Evolutionary conservation across 2,113 vertebrate species (phyloP).

Genomic region (Gobio gobio): DNA sequence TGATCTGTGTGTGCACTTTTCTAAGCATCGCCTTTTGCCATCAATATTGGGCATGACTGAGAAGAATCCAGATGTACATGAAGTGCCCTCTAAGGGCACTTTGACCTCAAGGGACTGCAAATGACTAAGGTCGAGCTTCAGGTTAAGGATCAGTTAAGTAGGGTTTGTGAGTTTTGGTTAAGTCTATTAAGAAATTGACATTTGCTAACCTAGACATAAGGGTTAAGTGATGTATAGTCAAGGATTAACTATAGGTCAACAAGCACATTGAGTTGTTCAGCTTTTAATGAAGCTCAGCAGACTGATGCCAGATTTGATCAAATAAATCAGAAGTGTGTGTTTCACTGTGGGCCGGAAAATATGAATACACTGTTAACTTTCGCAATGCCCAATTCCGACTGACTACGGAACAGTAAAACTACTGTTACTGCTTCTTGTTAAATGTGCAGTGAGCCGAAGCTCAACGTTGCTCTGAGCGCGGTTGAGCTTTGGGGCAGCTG

Average conservation of each 20-base stretch:
- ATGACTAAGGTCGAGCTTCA: not conserved
- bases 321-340: not conserved
- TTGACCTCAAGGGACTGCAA: not conserved
- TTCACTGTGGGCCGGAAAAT: not conserved
- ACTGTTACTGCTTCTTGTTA: not conserved
- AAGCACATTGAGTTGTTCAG: not conserved
- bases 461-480: not conserved
- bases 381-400: slow-evolving; percentile 6
- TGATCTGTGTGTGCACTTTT: not conserved
- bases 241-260: slow-evolving; percentile 16
- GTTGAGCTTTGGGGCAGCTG: not conserved
- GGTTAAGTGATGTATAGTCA: slow-evolving; percentile 10
- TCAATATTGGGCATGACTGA: not conserved
- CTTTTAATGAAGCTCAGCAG: not conserved
- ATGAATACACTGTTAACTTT: not conserved
- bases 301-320: slow-evolving; percentile 4
- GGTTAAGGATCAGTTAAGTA: not conserved
- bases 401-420: slow-evolving; percentile 25
- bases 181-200: not conserved
- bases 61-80: slow-evolving; percentile 6
- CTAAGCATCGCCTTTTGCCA: not conserved
- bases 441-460: not conserved
- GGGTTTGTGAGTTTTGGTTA: not conserved
- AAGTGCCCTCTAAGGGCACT: not conserved
- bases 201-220: not conserved